A percentile compares a stretch with the other conserved stretches of the same genome.
Evolutionary conservation across 2,888 invertebrate species (phyloP).

Genomic region (Caenorhabditis plicata): DNA sequence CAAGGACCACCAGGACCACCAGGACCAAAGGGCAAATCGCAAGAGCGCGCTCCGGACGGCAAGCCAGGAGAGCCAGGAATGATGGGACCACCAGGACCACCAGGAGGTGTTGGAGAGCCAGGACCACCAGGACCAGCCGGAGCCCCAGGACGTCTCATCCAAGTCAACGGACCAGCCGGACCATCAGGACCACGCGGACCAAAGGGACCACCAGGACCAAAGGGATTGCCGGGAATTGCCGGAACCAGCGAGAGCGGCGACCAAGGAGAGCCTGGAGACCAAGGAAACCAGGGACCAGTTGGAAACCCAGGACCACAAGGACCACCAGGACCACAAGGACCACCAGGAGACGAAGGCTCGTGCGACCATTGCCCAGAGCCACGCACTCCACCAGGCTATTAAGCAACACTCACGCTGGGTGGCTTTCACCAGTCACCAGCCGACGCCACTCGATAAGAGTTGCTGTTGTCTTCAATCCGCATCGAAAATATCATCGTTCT

Average conservation of each 20-base stretch:
- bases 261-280: constrained; percentile 44
- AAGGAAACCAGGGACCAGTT: constrained; percentile 52
- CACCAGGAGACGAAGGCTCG: constrained; percentile 61
- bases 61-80: constrained; percentile 49
- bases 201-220: constrained; percentile 58
- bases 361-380: constrained; percentile 65
- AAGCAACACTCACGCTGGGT: constrained; percentile 14
- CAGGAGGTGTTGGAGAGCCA: constrained; percentile 52
- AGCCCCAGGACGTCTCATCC: constrained; percentile 56
- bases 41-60: constrained; percentile 55
- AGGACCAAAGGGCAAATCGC: constrained; percentile 62
- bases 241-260: constrained; percentile 44
- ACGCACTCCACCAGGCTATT: constrained; percentile 62
- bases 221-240: constrained; percentile 58
- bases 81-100: constrained; percentile 58
- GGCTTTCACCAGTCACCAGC: not conserved
- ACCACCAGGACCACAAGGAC: constrained; percentile 55
- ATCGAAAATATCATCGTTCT: not conserved
- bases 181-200: constrained; percentile 58
- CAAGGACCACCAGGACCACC: constrained; percentile 55
- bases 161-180: constrained; percentile 50
- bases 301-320: constrained; percentile 57
- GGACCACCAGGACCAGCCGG: constrained; percentile 59
- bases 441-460: constrained; percentile 5
- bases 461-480: constrained; percentile 22